Evolutionary conservation across 2,113 vertebrate species (phyloP).

Genomic region (Cebus imitator): DNA sequence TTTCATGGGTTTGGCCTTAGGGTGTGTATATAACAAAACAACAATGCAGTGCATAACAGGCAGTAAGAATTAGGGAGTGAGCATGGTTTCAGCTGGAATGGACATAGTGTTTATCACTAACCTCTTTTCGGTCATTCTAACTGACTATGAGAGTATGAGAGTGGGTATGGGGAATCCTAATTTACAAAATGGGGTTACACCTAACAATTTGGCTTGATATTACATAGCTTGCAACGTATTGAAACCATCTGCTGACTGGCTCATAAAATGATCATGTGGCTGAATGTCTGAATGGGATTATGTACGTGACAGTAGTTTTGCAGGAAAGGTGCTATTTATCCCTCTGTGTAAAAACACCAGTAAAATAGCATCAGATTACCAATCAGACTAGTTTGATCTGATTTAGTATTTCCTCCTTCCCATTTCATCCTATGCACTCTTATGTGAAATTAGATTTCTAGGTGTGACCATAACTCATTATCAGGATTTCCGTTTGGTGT

Average conservation of each 20-base stretch:
- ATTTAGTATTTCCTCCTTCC: background rate
- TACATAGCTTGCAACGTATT: background rate
- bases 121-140: background rate
- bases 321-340: background rate
- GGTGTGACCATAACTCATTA: background rate
- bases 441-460: background rate
- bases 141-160: background rate
- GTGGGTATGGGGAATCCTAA: background rate
- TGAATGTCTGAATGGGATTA: background rate
- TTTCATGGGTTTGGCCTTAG: constrained; percentile 58
- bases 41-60: constrained; percentile 38
- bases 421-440: background rate
- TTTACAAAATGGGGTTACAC: background rate
- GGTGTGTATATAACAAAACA: constrained; percentile 44
- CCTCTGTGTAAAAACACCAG: background rate
- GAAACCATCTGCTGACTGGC: background rate
- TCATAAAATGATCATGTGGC: background rate
- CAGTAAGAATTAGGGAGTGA: background rate
- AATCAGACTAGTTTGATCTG: background rate
- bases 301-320: background rate
- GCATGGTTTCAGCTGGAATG: background rate
- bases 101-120: background rate
- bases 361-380: background rate
- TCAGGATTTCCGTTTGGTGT: background rate
- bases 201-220: background rate